Percentiles rank a stretch among this genome's conserved stretches.
Conservation (phyloP, 2,113 vertebrate genomes). For the Microtus richardsoni region DNA sequence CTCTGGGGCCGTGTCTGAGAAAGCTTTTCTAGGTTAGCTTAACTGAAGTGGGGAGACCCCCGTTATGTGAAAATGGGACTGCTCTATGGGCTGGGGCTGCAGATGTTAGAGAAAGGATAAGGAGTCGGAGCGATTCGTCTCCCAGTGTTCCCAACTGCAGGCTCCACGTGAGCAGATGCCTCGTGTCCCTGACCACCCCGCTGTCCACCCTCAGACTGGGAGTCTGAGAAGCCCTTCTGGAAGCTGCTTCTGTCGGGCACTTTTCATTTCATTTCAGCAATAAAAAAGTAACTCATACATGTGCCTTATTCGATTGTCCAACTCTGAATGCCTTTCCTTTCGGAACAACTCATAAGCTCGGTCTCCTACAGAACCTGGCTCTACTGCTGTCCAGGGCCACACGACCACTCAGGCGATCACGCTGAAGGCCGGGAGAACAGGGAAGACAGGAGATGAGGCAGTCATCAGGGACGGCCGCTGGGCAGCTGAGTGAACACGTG, state of each 20-base stretch:
- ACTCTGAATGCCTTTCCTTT: slow-evolving; percentile 5
- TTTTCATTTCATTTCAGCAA: no score
- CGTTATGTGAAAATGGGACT: no score
- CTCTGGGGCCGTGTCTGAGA: neutral
- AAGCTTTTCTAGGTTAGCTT: neutral
- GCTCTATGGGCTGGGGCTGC: no score
- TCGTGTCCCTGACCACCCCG: neutral
- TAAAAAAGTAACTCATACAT: neutral
- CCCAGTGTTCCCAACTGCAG: neutral
- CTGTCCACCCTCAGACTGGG: no score
- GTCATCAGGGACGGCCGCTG: neutral
- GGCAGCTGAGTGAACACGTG: neutral
- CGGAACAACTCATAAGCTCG: neutral
- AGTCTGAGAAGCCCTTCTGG: neutral
- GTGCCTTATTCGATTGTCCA: neutral
- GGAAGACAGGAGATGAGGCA: neutral
- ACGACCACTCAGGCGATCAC: neutral
- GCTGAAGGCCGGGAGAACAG: neutral
- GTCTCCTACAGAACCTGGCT: neutral
- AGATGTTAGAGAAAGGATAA: neutral
- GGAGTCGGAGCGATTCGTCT: neutral
- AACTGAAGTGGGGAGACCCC: neutral
- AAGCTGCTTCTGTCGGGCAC: neutral
- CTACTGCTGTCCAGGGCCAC: neutral
- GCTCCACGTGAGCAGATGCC: neutral